Percentiles rank a stretch among this genome's conserved stretches.
Evolutionary conservation across 2,888 invertebrate species (phyloP).

Genomic region (Eilema depressum): DNA sequence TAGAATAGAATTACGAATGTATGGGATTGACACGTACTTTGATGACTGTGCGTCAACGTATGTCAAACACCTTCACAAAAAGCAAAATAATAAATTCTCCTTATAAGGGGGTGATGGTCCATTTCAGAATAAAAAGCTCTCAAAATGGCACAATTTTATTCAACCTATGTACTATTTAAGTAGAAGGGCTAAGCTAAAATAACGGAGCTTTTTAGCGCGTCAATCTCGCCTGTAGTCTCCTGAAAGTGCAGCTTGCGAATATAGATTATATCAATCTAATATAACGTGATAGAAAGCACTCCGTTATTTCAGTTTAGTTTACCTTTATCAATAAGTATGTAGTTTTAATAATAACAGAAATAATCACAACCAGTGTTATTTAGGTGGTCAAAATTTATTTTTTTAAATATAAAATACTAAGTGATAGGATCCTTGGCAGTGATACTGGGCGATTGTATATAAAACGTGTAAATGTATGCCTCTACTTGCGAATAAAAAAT

Average conservation of each 20-base stretch:
- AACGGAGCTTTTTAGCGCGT: not conserved
- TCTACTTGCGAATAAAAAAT: conserved; percentile 53
- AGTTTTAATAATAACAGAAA: conserved; percentile 58
- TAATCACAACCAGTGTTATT: conserved; percentile 79
- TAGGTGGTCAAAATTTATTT: conserved; percentile 60
- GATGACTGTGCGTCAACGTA: too few relatives aligned
- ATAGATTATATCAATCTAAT: not conserved
- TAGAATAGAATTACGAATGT: too few relatives aligned
- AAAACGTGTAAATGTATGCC: conserved; percentile 45
- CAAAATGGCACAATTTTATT: conserved; percentile 82
- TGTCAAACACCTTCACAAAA: too few relatives aligned
- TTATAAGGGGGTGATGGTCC: not conserved
- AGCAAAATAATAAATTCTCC: not conserved
- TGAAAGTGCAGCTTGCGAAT: too few relatives aligned
- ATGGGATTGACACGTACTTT: too few relatives aligned
- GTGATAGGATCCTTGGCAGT: conserved; percentile 63
- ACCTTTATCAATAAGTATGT: conserved; percentile 40
- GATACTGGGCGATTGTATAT: conserved; percentile 45
- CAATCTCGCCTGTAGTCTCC: not conserved
- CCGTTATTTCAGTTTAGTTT: conserved; percentile 12
- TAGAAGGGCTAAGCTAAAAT: conserved; percentile 35
- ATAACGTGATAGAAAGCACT: not conserved
- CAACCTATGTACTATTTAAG: conserved; percentile 62
- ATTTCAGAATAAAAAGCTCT: conserved; percentile 26
- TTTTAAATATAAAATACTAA: conserved; percentile 44